These are phyloP conservation scores for Lepilemur ruficaudatus DNA, from an alignment of 2,797 vertebrate genomes.

Conservation along the genomic window DNA sequence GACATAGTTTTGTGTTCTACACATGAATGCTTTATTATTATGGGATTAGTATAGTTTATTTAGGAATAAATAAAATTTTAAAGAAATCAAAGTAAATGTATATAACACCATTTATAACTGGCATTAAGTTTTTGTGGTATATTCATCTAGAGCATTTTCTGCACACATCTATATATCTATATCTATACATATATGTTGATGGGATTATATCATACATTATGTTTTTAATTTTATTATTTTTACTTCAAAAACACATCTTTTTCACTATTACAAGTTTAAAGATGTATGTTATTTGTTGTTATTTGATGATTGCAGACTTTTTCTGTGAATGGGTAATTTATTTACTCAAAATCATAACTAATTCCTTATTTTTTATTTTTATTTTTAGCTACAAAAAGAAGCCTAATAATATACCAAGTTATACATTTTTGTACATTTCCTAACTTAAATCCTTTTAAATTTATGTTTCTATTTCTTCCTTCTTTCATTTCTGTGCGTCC, in stretches of 20 bases:
- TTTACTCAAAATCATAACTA: not conserved
- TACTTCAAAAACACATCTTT: not conserved
- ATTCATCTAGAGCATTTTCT: not conserved
- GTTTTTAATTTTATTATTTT: not conserved
- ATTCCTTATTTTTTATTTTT: not conserved
- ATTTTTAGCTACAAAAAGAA: not conserved
- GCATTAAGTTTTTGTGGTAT: not conserved
- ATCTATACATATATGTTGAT: not conserved
- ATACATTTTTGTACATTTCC: not conserved
- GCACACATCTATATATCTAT: not conserved
- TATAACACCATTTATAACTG: not conserved
- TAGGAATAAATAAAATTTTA: not conserved
- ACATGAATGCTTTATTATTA: slow-evolving; percentile 5
- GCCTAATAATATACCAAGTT: not conserved
- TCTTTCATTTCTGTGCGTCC: not conserved
- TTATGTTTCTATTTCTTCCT: not conserved
- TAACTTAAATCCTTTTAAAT: not conserved
- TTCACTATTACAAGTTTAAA: not conserved
- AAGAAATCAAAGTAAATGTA: not conserved
- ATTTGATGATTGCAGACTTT: not conserved
- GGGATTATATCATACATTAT: not conserved
- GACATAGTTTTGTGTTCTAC: not conserved
- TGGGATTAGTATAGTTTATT: not conserved
- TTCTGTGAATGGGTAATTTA: not conserved
- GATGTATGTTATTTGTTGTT: not conserved